Conservation (phyloP, 1,140 invertebrate species). For the Planococcus citri region DNA sequence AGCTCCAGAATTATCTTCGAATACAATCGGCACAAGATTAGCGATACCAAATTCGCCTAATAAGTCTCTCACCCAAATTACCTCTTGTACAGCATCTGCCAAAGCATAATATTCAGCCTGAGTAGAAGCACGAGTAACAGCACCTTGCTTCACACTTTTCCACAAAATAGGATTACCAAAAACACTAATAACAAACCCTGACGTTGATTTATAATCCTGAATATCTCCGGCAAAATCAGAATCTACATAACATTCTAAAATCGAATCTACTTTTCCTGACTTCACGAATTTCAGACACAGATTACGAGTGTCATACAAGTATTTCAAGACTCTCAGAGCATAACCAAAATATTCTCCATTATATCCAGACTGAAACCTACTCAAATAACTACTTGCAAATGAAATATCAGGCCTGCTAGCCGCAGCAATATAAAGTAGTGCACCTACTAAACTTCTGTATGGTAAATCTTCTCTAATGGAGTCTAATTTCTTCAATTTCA, state of each 20-base stretch:
- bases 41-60: background rate
- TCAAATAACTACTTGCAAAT: slow-evolving; percentile 34
- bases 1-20: background rate
- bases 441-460: slow-evolving; percentile 32
- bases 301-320: slow-evolving; percentile 33
- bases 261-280: background rate
- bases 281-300: slow-evolving; percentile 20
- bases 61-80: slow-evolving; percentile 22
- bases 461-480: slow-evolving; percentile 17
- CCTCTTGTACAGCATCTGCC: slow-evolving; percentile 28
- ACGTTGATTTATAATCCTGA: slow-evolving; percentile 30
- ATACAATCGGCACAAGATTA: background rate
- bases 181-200: slow-evolving; percentile 28
- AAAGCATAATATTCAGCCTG: slow-evolving; percentile 31
- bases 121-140: slow-evolving; percentile 28
- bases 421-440: slow-evolving; percentile 35
- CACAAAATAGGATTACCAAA: slow-evolving; percentile 27
- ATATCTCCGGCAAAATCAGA: slow-evolving; percentile 32
- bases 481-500: slow-evolving; percentile 24
- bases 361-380: slow-evolving; percentile 35
- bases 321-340: slow-evolving; percentile 35
- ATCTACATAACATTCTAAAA: slow-evolving; percentile 27
- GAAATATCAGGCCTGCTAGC: slow-evolving; percentile 37
- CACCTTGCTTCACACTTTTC: slow-evolving; percentile 28
- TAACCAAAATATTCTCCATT: slow-evolving; percentile 33